Base-by-base conservation (phyloP, 1,140 invertebrate genomes). In the Physella acuta region DNA sequence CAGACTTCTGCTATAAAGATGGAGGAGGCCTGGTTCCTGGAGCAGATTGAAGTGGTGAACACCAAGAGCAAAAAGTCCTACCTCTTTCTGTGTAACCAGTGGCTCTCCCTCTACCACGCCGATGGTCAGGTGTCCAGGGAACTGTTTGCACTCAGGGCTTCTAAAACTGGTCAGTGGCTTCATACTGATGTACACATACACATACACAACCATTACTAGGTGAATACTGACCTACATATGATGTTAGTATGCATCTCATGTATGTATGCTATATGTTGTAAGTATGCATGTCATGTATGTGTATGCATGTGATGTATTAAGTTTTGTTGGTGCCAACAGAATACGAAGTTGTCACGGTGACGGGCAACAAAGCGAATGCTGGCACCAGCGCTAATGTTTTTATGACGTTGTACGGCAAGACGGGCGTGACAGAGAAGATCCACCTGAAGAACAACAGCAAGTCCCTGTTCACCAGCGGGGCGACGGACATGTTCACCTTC, bases 301-400 rank as follows among this genome's bases (percentile, higher is more conserved):
- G n/a, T n/a, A n/a, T n/a, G n/a, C n/a, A n/a, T n/a, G n/a, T n/a
- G n/a, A n/a, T n/a, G n/a, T n/a, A n/a, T n/a, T 44, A 11, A 44
- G 39, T 11, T 44, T 44, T 44, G 39, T 44, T 44, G 39, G 8
- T 44, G 39, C 39, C 39, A 44, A 11, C 75, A 84, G 81, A 82
- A 59, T 84, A 84, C 71, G 81, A 84, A 70, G 77, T 84, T 17
- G 78, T 82, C 8, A 75, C 77, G 17, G 81, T 84, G 17, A 85
- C 82, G 0, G 82, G 83, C 28, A 80, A 84, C 55, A 76, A 74
- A 51, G 34, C 70, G 37, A 72, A 71, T 37, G 82, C 82, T 36
- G 82, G 82, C 36, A 86, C 85, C 30, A 80, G 81, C 72, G 77
- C 85, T 26, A 84, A 85, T 72, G 81, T 84, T 8, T 84, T 77